Base-by-base conservation (phyloP, 2,888 invertebrate genomes). In the Drosophila multiciliata region DNA sequence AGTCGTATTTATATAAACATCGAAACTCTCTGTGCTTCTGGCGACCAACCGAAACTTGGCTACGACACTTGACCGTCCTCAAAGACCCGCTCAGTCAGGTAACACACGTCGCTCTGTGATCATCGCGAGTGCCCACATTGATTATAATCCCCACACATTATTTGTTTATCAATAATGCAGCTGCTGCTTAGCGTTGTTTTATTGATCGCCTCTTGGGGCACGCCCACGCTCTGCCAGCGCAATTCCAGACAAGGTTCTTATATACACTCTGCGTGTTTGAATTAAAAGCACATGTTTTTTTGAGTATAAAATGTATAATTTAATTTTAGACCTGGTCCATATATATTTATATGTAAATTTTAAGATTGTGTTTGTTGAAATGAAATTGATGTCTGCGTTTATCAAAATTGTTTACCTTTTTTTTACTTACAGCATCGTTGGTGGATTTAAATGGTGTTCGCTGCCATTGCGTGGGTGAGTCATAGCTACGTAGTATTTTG, bases 401-500 rank as follows among this genome's bases (percentile, higher is more conserved):
- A 15, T 23, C 2, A 45, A 3, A 45, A 15, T 45, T 45, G 2
- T 40, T 2, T 4, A 8, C 1, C 1, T 20, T 45, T 20, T 3
- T 45, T 45, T 23, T 45, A 15, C 4, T 8, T 17, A 60, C 75
- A 6, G 45, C 80, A 6, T 63, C 82, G 1, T 8, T 80, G 9
- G 35, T 84, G 3, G 75, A 87, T 2, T 66, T 53, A 3, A 80
- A 64, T n/a, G 84, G 62, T 9, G 59, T 49, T 33, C 29, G 45
- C 8, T 91, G 92, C 53, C 79, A 66, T 6, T 93, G 92, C 58
- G 61, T 80, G 26, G 87, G 92, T 89, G 66, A 85, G 87, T 69
- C 1, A 29, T 15, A 23, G 15, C 1, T 45, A 15, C 2, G 23
- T 15, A 15, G 4, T 45, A 5, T 15, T 23, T 23, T 23, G 15